Percentiles rank a stretch among this genome's conserved stretches.
Conservation (phyloP, 2,888 invertebrate species). For the Leptarthrus brevirostris region DNA sequence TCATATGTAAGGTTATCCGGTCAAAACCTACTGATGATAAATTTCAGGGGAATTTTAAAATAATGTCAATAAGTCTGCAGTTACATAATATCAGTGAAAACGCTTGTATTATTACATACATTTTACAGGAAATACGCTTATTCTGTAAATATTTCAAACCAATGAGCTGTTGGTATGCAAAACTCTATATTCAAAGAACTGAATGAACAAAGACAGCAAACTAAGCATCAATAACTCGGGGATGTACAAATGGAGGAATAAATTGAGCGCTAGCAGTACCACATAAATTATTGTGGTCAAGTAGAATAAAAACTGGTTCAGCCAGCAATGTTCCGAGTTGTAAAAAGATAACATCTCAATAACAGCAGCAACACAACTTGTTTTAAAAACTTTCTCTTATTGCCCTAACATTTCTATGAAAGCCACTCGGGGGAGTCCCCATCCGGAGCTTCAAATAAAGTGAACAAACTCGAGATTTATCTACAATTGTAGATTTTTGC, state of each 20-base stretch:
- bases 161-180: too few species aligned
- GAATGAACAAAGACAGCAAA: background rate
- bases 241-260: conserved; percentile 15
- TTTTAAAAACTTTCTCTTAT: conserved; percentile 3
- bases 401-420: background rate
- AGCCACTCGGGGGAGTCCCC: background rate
- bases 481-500: conserved; percentile 1
- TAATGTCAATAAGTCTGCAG: too few species aligned
- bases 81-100: too few species aligned
- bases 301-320: conserved; percentile 14
- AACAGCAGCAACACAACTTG: background rate
- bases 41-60: too few species aligned
- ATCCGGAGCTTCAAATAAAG: background rate
- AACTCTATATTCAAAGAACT: background rate
- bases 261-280: background rate
- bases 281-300: conserved; percentile 2
- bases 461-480: conserved; percentile 4
- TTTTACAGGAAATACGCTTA: too few species aligned
- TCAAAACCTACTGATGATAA: too few species aligned
- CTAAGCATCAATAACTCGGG: conserved; percentile 5
- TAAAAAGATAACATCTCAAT: conserved; percentile 4
- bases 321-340: background rate
- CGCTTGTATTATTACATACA: too few species aligned
- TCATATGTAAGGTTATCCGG: too few species aligned
- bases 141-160: too few species aligned